Evolutionary conservation across 2,113 vertebrate species (phyloP).

Genomic region (Dasypus novemcinctus): DNA sequence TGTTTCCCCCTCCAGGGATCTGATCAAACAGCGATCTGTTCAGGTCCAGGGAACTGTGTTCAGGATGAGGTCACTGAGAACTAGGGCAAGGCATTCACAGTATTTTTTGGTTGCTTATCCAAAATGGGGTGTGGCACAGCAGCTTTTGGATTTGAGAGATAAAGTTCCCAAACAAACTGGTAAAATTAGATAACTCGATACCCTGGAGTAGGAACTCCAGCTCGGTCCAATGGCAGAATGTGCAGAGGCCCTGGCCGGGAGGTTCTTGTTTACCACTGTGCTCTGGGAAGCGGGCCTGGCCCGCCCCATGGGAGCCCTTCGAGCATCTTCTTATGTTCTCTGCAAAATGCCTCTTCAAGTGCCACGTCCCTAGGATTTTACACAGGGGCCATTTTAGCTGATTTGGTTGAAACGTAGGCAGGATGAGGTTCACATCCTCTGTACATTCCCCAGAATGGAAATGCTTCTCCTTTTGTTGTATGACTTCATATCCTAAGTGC

Average conservation of each 20-base stretch:
- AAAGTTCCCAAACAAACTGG: neutral
- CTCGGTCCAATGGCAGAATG: neutral
- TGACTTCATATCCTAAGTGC: neutral
- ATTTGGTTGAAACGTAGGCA: neutral
- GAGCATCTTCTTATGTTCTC: neutral
- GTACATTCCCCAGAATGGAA: neutral
- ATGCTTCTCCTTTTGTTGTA: neutral
- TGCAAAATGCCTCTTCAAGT: neutral
- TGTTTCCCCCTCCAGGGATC: neutral
- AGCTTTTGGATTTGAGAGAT: neutral
- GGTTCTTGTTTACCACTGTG: neutral
- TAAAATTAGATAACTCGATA: neutral
- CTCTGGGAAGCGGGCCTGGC: neutral
- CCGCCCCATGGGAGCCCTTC: neutral
- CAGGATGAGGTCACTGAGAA: neutral
- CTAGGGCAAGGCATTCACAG: neutral
- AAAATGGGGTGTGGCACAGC: neutral
- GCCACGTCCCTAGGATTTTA: neutral
- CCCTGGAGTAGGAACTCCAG: neutral
- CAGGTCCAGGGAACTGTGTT: neutral
- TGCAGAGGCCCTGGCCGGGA: neutral
- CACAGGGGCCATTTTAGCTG: neutral
- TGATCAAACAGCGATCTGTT: neutral
- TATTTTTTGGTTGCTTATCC: neutral
- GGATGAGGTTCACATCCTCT: neutral